A percentile compares a stretch with the other conserved stretches of the same genome.
These are phyloP conservation scores for human DNA, from an alignment of 2,113 vertebrate genomes.

Conservation along the genomic window GRCh38 chr9:14334501-14335000, in stretches of 20 bases:
- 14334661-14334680: neutral
- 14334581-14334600: neutral
- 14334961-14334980: neutral
- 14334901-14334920: neutral
- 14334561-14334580: neutral
- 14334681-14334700: neutral
- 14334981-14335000: neutral
- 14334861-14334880: neutral
- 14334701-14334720: neutral
- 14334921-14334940: neutral
- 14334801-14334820: neutral
- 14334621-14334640: neutral
- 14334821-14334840: neutral
- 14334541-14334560: neutral
- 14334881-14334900: neutral
- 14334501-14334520: conserved; percentile 5
- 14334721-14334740: neutral
- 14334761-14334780: neutral
- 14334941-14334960: neutral
- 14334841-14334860: neutral
- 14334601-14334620: neutral
- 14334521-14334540: neutral
- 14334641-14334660: neutral
- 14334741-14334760: neutral
- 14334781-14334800: neutral